phyloP scores from a whole-genome alignment of 2,113 vertebrate genomes.

The Pelmatolapia mariae region DNA sequence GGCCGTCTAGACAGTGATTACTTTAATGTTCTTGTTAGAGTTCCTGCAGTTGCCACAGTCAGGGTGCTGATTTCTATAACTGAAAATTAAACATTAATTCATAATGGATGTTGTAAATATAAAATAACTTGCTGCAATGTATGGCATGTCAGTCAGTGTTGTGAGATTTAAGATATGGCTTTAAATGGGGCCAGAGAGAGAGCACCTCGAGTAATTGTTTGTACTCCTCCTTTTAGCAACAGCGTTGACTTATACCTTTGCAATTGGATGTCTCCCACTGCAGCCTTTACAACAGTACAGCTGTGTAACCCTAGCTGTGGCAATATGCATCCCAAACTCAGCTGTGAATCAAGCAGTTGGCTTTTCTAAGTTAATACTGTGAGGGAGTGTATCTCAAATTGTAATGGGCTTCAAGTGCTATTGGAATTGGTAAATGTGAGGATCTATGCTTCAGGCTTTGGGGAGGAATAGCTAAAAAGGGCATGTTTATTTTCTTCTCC shows the following conservation, averaged over 20 bases:
- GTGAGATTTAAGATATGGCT: not conserved
- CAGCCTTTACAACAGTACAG: not conserved
- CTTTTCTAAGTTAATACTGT: conserved; percentile 40
- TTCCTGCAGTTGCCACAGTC: not conserved
- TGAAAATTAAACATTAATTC: not conserved
- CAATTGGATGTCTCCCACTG: not conserved
- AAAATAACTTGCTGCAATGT: not conserved
- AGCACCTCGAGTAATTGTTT: not conserved
- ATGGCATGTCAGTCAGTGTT: not conserved
- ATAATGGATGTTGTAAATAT: not conserved
- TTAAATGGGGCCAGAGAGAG: not conserved
- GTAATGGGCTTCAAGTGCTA: conserved; percentile 51
- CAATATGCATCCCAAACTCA: not conserved
- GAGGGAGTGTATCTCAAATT: conserved; percentile 67
- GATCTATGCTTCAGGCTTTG: conserved; percentile 41
- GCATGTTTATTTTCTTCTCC: conserved; percentile 52
- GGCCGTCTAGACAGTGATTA: not conserved
- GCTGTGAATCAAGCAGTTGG: conserved; percentile 36
- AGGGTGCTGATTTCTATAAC: not conserved
- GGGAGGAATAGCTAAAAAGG: conserved; percentile 57
- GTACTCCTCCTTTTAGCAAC: not conserved
- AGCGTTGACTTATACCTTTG: not conserved
- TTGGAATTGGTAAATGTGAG: conserved; percentile 57
- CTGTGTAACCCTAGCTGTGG: not conserved
- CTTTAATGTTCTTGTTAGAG: conserved; percentile 5